Percentiles rank a stretch among this genome's conserved stretches.
phyloP scores from a whole-genome alignment of 2,888 invertebrate genomes.

The Papilio demoleus region DNA sequence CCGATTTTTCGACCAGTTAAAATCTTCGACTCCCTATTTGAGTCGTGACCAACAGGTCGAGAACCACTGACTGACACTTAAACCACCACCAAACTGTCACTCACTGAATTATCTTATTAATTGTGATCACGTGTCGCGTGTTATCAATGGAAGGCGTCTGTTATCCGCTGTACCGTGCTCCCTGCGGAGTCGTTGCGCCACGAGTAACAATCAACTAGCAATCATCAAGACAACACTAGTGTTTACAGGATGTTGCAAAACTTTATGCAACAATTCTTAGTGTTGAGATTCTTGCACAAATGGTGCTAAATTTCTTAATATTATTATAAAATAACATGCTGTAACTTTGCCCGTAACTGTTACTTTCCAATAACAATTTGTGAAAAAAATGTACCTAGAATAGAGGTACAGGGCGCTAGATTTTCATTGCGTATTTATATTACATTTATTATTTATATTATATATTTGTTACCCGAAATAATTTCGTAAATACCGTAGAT shows the following conservation, averaged over 20 bases:
- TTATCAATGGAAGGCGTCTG: constrained; percentile 33
- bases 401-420: no score
- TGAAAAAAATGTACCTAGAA: no score
- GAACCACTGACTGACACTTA: background rate
- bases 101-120: constrained; percentile 33
- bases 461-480: background rate
- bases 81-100: constrained; percentile 9
- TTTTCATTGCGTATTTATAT: no score
- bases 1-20: no score
- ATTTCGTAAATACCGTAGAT: background rate
- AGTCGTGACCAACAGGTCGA: background rate
- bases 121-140: background rate
- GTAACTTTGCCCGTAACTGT: no score
- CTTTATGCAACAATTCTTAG: background rate
- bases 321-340: background rate
- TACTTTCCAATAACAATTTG: background rate
- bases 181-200: constrained; percentile 17
- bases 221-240: constrained; percentile 18
- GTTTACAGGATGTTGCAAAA: constrained; percentile 29
- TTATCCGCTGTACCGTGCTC: constrained; percentile 31
- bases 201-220: constrained; percentile 27
- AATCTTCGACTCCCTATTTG: no score
- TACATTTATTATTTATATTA: no score
- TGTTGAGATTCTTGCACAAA: background rate
- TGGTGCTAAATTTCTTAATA: background rate